phyloP scores from a whole-genome alignment of 2,888 invertebrate species.

The Anoncus sp. region DNA sequence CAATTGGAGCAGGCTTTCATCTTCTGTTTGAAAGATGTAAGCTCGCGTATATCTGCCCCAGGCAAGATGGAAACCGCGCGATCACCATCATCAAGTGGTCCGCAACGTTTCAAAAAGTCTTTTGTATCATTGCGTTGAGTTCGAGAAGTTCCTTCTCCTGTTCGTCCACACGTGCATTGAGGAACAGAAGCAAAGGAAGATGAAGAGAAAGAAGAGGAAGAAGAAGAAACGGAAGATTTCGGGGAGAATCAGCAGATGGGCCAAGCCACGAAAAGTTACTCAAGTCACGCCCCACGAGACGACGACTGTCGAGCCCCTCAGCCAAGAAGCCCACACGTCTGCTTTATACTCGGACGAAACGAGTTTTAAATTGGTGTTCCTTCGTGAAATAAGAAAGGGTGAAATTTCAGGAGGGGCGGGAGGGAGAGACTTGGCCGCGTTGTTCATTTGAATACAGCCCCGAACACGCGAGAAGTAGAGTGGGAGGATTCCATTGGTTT shows the following conservation, averaged over 20 bases:
- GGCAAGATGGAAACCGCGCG: conserved; percentile 50
- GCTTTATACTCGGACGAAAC: conserved; percentile 68
- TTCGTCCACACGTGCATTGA: conserved; percentile 47
- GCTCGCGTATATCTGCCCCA: too few relatives aligned
- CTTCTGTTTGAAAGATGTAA: too few relatives aligned
- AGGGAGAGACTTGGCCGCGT: conserved; percentile 63
- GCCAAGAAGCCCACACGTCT: conserved; percentile 27
- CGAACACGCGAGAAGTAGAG: conserved; percentile 49
- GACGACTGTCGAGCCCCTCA: conserved; percentile 51
- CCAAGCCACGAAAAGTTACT: conserved; percentile 46
- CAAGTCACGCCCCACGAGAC: conserved; percentile 57
- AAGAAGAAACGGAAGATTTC: conserved; percentile 39
- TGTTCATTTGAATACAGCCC: conserved; percentile 63
- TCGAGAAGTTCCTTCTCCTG: conserved; percentile 35
- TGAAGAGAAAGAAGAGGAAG: conserved; percentile 24
- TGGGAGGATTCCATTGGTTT: conserved; percentile 40
- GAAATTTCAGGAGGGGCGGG: conserved; percentile 65
- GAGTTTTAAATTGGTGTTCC: conserved; percentile 78
- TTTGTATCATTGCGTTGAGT: conserved; percentile 42
- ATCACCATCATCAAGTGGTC: conserved; percentile 43
- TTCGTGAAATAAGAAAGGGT: conserved; percentile 72
- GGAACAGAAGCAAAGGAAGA: too few relatives aligned
- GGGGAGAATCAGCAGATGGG: conserved; percentile 48
- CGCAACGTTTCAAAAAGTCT: conserved; percentile 15
- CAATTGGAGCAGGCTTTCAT: too few relatives aligned